Evolutionary conservation across 2,113 vertebrate species (phyloP), one percentile per base, ranked within the genome.

Genomic region (Notiomystis cincta): DNA sequence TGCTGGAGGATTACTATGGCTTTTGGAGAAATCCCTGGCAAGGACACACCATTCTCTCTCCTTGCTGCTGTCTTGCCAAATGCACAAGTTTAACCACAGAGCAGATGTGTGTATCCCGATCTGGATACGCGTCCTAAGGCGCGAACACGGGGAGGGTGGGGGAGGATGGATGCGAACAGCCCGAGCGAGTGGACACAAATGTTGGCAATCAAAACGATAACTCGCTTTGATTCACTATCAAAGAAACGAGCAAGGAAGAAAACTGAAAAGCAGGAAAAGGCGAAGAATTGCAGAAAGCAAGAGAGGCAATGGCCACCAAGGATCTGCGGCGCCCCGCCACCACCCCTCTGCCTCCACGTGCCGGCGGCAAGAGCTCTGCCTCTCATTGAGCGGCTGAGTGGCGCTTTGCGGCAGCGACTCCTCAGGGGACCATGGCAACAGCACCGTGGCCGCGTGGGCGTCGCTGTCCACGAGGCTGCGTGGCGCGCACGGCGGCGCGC

Each of bases 271-370:
- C 3, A 48, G 5, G 6, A 4, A 60, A 58, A 51, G 51, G 5
- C 0, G 1, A 58, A 67, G 22, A 51, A 51, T 51, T 44, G 22
- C 14, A 37, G 37, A 22, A 27, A 15, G 18, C 22, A 18, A 31
- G 21, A 27, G 17, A 44, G 4, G 44, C 5, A 31, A 15, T 6
- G 17, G 1, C 22, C 53, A 15, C 22, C 31, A 21, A 17, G 30
- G 19, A 47, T 0, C 18, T 7, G 14, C 2, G 1, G 8, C 1
- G 0, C 3, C 14, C 22, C 2, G 0, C 2, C 0, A 6, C 4
- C 0, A 7, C 0, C 6, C 2, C 18, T 1, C 6, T 1, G 0
- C 8, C 7, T 4, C 13, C n/a, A 7, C 1, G 3, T 0, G 13
- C 1, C 11, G 3, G 3, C 10, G 20, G 5, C 10, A 2, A 10